Conservation (phyloP, 2,113 vertebrate species). For the Ophthalmolycus amberensis region DNA sequence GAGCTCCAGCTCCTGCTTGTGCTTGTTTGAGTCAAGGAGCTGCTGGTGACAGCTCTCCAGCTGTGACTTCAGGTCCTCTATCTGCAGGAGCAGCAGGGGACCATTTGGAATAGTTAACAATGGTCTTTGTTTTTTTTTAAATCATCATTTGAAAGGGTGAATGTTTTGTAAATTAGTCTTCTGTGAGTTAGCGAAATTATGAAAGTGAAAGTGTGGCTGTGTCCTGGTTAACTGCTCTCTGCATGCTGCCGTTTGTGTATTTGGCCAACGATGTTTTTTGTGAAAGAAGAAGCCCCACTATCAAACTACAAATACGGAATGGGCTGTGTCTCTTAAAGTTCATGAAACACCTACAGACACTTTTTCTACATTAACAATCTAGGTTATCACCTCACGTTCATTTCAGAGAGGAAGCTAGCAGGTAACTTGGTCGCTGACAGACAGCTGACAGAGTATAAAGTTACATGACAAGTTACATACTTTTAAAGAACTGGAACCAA, state of each 20-base stretch:
- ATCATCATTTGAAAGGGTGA: neutral
- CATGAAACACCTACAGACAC: neutral
- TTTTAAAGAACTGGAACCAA: neutral
- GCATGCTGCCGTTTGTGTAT: neutral
- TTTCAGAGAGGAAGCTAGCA: neutral
- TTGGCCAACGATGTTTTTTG: neutral
- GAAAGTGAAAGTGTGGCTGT: neutral
- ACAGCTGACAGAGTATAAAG: neutral
- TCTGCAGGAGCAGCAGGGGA: slow-evolving; percentile 61
- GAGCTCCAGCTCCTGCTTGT: slow-evolving; percentile 83
- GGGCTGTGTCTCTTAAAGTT: neutral
- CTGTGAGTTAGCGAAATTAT: neutral
- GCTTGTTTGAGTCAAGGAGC: slow-evolving; percentile 81
- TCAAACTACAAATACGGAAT: neutral
- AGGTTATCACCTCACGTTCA: neutral
- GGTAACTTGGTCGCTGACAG: neutral
- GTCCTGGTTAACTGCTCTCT: neutral
- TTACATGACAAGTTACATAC: too few species aligned
- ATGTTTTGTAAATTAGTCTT: neutral
- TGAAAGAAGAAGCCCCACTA: neutral
- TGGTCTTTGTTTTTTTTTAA: neutral
- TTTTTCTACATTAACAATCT: neutral
- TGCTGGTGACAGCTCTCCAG: slow-evolving; percentile 84
- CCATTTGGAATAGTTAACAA: neutral
- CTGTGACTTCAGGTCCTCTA: slow-evolving; percentile 84